phyloP scores from a whole-genome alignment of 53 echinoderm and acorn worm species.

The Zoroaster sp. region DNA sequence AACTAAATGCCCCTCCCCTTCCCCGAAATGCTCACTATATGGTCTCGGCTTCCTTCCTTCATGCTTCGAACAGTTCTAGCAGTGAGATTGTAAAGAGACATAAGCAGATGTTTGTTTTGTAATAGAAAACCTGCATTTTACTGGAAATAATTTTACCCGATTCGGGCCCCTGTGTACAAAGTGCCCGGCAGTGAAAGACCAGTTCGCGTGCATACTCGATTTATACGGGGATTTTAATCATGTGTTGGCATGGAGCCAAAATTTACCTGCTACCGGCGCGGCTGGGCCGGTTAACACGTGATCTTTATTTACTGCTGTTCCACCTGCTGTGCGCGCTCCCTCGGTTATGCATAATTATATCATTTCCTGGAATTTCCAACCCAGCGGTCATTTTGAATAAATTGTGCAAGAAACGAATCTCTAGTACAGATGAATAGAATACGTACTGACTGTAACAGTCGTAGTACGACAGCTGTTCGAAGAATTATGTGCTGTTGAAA shows the following conservation, averaged over 20 bases:
- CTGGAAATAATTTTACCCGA: not conserved
- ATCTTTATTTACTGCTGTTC: constrained; percentile 50
- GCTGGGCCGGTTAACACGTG: not conserved
- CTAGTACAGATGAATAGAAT: too few relatives aligned
- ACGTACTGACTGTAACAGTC: too few relatives aligned
- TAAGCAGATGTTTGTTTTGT: too few relatives aligned
- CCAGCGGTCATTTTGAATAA: not conserved
- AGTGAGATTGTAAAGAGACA: too few relatives aligned
- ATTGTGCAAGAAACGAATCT: too few relatives aligned
- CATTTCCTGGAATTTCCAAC: not conserved
- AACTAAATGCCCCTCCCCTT: too few relatives aligned
- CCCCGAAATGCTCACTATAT: too few relatives aligned
- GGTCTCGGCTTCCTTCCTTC: too few relatives aligned
- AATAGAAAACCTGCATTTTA: too few relatives aligned
- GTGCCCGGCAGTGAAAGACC: not conserved
- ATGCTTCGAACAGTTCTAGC: too few relatives aligned
- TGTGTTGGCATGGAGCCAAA: constrained; percentile 7
- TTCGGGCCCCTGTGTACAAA: not conserved
- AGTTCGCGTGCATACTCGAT: not conserved
- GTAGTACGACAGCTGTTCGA: too few relatives aligned
- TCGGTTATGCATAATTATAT: not conserved
- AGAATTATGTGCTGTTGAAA: too few relatives aligned
- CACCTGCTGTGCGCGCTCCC: not conserved
- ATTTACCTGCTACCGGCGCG: not conserved
- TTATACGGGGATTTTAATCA: not conserved